phyloP scores from a whole-genome alignment of 1,140 invertebrate genomes.

The Drosophila nannoptera region DNA sequence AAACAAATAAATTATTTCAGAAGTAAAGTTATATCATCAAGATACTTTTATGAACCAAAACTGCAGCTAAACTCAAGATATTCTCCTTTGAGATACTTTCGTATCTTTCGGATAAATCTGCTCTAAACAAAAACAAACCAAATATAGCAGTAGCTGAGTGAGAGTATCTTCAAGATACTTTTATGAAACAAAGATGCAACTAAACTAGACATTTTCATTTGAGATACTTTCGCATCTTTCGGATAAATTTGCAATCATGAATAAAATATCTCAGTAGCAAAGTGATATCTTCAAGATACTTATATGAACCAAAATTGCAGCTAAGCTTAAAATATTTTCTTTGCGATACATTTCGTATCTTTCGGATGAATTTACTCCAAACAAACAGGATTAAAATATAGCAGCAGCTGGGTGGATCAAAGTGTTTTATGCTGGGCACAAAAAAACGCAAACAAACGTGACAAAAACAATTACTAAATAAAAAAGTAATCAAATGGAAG shows the following conservation, averaged over 20 bases:
- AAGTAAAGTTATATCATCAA: slow-evolving; percentile 5
- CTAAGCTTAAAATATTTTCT: background rate
- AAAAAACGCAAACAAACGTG: slow-evolving; percentile 22
- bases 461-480: slow-evolving; percentile 21
- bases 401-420: slow-evolving; percentile 46
- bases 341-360: too few species aligned
- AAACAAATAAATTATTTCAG: background rate
- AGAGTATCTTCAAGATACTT: slow-evolving; percentile 5
- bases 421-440: slow-evolving; percentile 30
- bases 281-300: too few species aligned
- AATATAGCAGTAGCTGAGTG: background rate
- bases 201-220: too few species aligned
- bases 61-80: too few species aligned
- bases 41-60: too few species aligned
- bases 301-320: too few species aligned
- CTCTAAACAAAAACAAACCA: background rate
- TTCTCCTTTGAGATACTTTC: background rate
- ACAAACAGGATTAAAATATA: background rate
- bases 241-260: too few species aligned
- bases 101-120: too few species aligned
- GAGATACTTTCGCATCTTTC: background rate
- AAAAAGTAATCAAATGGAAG: slow-evolving; percentile 10
- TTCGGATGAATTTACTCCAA: too few species aligned
- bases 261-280: too few species aligned
- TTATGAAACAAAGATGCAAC: background rate